Conservation (phyloP, 1,140 invertebrate genomes). For the Drosophila fuyamai region DNA sequence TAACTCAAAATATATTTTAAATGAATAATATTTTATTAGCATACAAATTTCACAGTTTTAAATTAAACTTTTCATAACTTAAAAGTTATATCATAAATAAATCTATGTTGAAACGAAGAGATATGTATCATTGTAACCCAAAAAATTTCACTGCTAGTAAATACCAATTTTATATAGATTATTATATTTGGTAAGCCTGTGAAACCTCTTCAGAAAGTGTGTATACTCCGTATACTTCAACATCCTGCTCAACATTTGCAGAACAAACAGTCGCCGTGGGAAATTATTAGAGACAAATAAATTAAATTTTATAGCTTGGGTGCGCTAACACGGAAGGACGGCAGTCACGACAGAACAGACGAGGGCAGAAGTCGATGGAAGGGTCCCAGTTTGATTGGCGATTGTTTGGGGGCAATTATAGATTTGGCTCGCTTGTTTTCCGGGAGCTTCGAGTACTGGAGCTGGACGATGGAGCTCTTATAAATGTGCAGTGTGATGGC, state of each 20-base stretch:
- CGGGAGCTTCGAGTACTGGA: conserved; percentile 17
- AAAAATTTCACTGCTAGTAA: neutral
- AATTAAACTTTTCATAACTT: too few species aligned
- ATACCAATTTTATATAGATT: neutral
- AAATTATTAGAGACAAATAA: conserved; percentile 83
- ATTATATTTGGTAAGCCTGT: neutral
- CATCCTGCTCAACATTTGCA: conserved; percentile 27
- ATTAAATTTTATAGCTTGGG: conserved; percentile 77
- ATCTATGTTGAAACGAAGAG: too few species aligned
- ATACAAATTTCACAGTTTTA: too few species aligned
- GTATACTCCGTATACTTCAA: conserved; percentile 1
- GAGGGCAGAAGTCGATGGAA: conserved; percentile 30
- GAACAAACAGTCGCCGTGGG: conserved; percentile 80
- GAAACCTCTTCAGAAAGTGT: neutral
- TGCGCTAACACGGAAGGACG: conserved; percentile 57
- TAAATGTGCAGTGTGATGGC: conserved; percentile 1
- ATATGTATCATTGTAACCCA: too few species aligned
- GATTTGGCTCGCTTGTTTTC: conserved; percentile 67
- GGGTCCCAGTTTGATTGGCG: conserved; percentile 63
- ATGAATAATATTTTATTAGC: too few species aligned
- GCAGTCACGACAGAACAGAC: conserved; percentile 20
- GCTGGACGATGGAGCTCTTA: conserved; percentile 40
- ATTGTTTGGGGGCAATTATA: conserved; percentile 74
- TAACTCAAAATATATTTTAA: too few species aligned
- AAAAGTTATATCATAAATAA: too few species aligned